Evolutionary conservation across 2,797 vertebrate species (phyloP), one percentile per base, ranked within the genome.

Genomic region (Karalla daura): DNA sequence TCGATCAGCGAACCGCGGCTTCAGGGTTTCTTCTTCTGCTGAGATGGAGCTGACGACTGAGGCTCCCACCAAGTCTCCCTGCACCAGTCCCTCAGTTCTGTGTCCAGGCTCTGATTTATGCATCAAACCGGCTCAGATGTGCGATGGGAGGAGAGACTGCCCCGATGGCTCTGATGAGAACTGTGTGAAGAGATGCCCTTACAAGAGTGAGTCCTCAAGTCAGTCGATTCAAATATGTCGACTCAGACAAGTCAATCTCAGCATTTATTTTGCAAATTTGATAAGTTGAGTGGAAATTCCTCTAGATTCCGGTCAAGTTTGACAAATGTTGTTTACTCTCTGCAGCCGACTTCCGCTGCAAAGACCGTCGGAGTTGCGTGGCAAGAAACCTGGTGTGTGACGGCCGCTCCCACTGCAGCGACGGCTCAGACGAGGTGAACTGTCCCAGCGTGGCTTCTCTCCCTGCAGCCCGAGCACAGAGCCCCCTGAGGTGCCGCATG

Each of bases 161-260:
- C 77, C 71, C 0, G 95, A 96, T 70, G 95, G 94, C 8, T 95
- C 89, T 1, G 95, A 97, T 59, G 95, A 97, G 70, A 87, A 92
- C 0, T 96, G 95, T 13, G 13, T 88, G 2, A 70, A 66, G 49
- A 60, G 70, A 63, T 97, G 95, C 33, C 86, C 76, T 7, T 70
- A 66, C 3, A 76, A 73, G 77, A 92, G 95, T 96, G 83, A 74
- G 76, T 41, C 0, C 0, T 45, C 23, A n/a, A 12, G 12, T 12
- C 5, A 7, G 12, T 32, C 20, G n/a, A 20, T 14, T 23, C 52
- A 2, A 52, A 35, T 5, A n/a, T n/a, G n/a, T n/a, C n/a, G n/a
- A n/a, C n/a, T n/a, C n/a, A n/a, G n/a, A n/a, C n/a, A n/a, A n/a
- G n/a, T n/a, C n/a, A n/a, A n/a, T n/a, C n/a, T n/a, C n/a, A n/a